phyloP scores from a whole-genome alignment of 1,140 invertebrate species.

The Orchestia grillus region DNA sequence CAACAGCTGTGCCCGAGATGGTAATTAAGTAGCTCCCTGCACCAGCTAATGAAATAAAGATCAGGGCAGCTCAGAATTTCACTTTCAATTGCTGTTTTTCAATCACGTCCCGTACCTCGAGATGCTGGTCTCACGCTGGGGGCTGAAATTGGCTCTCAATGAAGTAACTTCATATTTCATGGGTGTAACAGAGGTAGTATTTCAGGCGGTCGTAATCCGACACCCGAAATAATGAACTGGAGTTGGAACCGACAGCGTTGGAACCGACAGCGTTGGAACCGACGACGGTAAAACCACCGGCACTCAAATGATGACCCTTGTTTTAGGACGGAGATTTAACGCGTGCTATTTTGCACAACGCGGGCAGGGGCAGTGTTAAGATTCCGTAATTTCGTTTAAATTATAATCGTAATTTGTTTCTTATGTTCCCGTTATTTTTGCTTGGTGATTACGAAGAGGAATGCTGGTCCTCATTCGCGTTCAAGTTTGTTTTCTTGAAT shows the following conservation, averaged over 20 bases:
- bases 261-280: too few species aligned
- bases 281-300: too few species aligned
- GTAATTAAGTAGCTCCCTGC: not conserved
- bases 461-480: too few species aligned
- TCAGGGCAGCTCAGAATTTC: not conserved
- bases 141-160: not conserved
- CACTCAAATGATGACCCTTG: not conserved
- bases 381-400: not conserved
- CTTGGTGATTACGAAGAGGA: too few species aligned
- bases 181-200: not conserved
- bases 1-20: not conserved
- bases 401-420: too few species aligned
- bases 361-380: not conserved
- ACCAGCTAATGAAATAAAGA: not conserved
- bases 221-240: not conserved
- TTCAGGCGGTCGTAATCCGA: not conserved
- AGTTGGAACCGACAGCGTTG: not conserved
- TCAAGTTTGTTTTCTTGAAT: too few species aligned
- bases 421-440: too few species aligned
- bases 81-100: not conserved
- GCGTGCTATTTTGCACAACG: not conserved
- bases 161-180: slow-evolving; percentile 28
- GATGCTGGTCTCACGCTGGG: not conserved
- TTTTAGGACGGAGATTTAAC: not conserved
- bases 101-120: not conserved